Evolutionary conservation across 2,888 invertebrate species (phyloP).

Genomic region (Steinernema hermaphroditum): DNA sequence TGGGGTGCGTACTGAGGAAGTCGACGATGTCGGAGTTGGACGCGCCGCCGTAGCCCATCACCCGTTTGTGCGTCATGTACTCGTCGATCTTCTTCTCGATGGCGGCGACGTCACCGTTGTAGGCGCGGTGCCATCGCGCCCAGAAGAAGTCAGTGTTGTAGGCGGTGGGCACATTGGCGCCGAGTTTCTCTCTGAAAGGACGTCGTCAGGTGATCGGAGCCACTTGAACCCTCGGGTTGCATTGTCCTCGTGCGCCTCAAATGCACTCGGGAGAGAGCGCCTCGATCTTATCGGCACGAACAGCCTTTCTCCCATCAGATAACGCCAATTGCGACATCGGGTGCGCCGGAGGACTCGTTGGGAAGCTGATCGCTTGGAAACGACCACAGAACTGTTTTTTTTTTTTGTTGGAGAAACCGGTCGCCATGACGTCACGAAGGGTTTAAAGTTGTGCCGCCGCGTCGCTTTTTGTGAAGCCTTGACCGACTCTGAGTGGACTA

Average conservation of each 20-base stretch:
- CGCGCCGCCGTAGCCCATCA: conserved; percentile 49
- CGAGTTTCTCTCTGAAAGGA: conserved; percentile 27
- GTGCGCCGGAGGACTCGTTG: not conserved
- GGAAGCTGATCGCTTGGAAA: too few species aligned
- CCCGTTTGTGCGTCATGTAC: conserved; percentile 42
- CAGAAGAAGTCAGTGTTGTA: conserved; percentile 56
- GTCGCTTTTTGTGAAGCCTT: too few species aligned
- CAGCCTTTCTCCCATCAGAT: conserved; percentile 6
- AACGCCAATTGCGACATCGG: not conserved
- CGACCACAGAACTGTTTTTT: too few species aligned
- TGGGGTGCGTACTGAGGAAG: conserved; percentile 43
- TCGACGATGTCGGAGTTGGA: conserved; percentile 41
- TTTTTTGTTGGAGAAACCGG: too few species aligned
- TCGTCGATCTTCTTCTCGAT: conserved; percentile 41
- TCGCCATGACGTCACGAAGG: too few species aligned
- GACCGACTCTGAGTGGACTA: too few species aligned
- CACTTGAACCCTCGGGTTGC: too few species aligned
- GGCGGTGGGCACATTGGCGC: conserved; percentile 40
- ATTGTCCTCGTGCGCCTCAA: too few species aligned
- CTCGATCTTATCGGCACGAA: too few species aligned
- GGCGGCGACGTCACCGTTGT: conserved; percentile 50
- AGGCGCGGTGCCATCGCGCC: conserved; percentile 50
- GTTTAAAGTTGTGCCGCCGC: too few species aligned
- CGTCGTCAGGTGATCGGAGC: too few species aligned
- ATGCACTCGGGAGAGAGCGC: too few species aligned